These are phyloP conservation scores for Apis laboriosa DNA, from an alignment of 1,140 invertebrate species.

Conservation along the genomic window DNA sequence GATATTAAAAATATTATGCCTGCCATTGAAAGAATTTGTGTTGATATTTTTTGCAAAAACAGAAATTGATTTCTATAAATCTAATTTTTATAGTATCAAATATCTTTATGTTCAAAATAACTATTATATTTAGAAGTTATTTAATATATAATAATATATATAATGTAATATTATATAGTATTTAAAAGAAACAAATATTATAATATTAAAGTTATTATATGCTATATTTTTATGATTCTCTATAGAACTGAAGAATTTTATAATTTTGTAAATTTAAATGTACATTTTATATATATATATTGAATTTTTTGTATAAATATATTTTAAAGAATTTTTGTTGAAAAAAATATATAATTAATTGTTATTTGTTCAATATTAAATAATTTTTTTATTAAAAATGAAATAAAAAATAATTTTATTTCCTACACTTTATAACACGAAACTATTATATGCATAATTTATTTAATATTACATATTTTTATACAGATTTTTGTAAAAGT, in stretches of 20 bases:
- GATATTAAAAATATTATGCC: not conserved
- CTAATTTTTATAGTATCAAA: not conserved
- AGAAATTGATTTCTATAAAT: not conserved
- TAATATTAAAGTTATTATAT: not conserved
- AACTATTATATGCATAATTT: slow-evolving; percentile 13
- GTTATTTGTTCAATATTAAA: slow-evolving; percentile 10
- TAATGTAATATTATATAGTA: slow-evolving; percentile 9
- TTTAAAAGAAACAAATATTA: not conserved
- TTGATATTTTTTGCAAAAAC: not conserved
- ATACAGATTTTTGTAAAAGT: slow-evolving; percentile 85
- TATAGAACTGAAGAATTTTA: not conserved
- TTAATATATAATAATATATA: not conserved
- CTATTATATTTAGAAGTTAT: not conserved
- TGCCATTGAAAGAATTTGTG: not conserved
- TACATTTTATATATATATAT: slow-evolving; percentile 35
- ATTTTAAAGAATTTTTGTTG: slow-evolving; percentile 18
- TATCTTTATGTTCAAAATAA: slow-evolving; percentile 6
- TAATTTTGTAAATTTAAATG: not conserved
- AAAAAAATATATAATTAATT: slow-evolving; percentile 1
- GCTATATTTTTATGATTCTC: not conserved
- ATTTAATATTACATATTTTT: slow-evolving; percentile 60
- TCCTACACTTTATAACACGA: not conserved
- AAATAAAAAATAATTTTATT: slow-evolving; percentile 29
- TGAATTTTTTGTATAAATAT: slow-evolving; percentile 12
- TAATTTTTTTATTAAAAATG: slow-evolving; percentile 1